Conservation (phyloP, 1,140 invertebrate genomes). For the Andricus grossulariae region DNA sequence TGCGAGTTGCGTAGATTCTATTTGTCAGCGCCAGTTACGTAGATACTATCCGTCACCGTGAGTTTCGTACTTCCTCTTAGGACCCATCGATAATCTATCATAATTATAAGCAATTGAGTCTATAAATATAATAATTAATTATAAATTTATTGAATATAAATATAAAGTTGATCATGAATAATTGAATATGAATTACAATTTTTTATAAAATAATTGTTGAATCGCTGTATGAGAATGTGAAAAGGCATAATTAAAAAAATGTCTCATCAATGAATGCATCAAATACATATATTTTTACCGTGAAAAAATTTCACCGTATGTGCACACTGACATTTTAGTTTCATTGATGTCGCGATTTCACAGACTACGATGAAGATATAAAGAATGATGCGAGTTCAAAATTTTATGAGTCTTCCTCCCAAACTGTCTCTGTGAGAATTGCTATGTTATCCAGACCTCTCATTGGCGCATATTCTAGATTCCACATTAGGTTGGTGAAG, state of each 20-base stretch:
- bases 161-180: no score
- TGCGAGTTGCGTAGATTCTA: no score
- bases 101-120: no score
- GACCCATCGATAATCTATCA: no score
- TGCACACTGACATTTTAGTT: background rate
- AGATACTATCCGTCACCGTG: no score
- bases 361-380: background rate
- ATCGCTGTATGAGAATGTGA: background rate
- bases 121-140: no score
- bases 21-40: no score
- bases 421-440: slow-evolving; percentile 85
- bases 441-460: slow-evolving; percentile 83
- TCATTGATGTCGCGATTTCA: background rate
- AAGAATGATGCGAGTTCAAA: background rate
- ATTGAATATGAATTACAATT: no score
- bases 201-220: background rate
- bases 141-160: no score
- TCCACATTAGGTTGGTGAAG: slow-evolving; percentile 85
- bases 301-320: background rate
- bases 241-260: slow-evolving; percentile 9
- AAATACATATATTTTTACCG: slow-evolving; percentile 36
- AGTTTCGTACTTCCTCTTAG: no score
- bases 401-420: slow-evolving; percentile 75
- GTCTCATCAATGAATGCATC: slow-evolving; percentile 20
- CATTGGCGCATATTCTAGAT: slow-evolving; percentile 84